Evolutionary conservation across 2,888 invertebrate genomes (phyloP).

Genomic region (Diloba caeruleocephala): DNA sequence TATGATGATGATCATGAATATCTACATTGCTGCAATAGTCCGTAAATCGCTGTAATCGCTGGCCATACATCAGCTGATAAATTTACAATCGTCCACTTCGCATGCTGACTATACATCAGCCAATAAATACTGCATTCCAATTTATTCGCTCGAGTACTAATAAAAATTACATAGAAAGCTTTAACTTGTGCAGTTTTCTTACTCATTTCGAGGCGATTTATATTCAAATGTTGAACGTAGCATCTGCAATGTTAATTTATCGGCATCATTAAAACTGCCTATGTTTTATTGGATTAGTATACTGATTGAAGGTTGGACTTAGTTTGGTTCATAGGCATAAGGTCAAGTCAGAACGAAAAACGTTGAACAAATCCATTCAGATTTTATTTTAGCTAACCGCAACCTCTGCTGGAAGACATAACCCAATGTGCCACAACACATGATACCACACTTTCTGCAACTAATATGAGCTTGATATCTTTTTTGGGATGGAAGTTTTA

Average conservation of each 20-base stretch:
- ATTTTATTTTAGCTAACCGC: no score
- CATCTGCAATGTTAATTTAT: not conserved
- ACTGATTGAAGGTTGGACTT: not conserved
- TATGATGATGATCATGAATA: no score
- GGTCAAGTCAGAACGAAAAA: no score
- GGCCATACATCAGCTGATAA: conserved; percentile 39
- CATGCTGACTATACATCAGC: conserved; percentile 31
- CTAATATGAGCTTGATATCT: no score
- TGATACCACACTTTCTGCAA: no score
- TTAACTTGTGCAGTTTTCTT: conserved; percentile 11
- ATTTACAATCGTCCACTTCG: conserved; percentile 45
- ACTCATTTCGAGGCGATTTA: conserved; percentile 10
- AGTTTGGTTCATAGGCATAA: no score
- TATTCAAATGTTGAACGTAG: conserved; percentile 12
- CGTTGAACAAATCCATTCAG: no score
- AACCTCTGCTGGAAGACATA: no score
- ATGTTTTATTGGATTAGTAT: not conserved
- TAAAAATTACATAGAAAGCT: conserved; percentile 19
- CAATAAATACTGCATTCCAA: conserved; percentile 52
- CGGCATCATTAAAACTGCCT: not conserved
- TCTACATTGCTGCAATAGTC: not conserved
- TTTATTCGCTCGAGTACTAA: conserved; percentile 40
- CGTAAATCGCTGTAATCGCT: no score
- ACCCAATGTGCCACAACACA: no score
- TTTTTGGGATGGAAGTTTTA: no score